These are phyloP conservation scores for Potamarius usumacintae DNA, from an alignment of 2,113 vertebrate genomes.

Conservation along the genomic window DNA sequence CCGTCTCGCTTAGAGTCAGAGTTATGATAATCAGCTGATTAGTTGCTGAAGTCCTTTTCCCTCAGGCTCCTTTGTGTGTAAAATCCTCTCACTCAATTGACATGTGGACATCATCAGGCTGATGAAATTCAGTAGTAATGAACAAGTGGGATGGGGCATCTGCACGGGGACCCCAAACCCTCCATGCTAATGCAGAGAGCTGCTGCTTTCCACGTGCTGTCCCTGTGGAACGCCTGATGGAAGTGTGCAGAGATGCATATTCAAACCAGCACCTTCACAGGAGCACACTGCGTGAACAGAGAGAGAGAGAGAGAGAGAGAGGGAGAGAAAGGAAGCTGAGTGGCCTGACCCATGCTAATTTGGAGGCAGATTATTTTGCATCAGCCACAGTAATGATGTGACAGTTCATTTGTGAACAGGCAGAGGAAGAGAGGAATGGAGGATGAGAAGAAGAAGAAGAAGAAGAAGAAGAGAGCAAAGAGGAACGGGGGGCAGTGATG, in stretches of 20 bases:
- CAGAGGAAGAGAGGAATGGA: constrained; percentile 77
- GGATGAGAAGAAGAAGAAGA: constrained; percentile 9
- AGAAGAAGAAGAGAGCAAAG: constrained; percentile 18
- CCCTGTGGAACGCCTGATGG: constrained; percentile 88
- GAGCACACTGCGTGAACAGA: constrained; percentile 60
- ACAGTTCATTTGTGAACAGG: constrained; percentile 98
- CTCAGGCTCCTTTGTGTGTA: constrained; percentile 99
- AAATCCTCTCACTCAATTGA: constrained; percentile 99
- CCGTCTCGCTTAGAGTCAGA: constrained; percentile 76
- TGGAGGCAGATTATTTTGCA: constrained; percentile 99
- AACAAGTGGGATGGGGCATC: constrained; percentile 98
- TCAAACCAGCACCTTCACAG: constrained; percentile 88
- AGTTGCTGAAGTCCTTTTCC: constrained; percentile 97
- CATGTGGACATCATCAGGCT: constrained; percentile 99
- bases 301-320: constrained; percentile 38
- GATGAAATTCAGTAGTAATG: constrained; percentile 99
- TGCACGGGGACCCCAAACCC: constrained; percentile 89
- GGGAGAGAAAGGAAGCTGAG: constrained; percentile 66
- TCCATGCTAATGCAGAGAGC: constrained; percentile 99
- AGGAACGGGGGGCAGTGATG: constrained; percentile 79
- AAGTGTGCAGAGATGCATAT: constrained; percentile 96
- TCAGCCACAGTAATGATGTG: constrained; percentile 99
- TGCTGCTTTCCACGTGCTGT: constrained; percentile 94
- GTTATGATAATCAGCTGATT: constrained; percentile 99
- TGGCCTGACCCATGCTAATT: constrained; percentile 96